These are phyloP conservation scores for Tetragonula clypearis DNA, from an alignment of 1,140 invertebrate species.

Conservation along the genomic window DNA sequence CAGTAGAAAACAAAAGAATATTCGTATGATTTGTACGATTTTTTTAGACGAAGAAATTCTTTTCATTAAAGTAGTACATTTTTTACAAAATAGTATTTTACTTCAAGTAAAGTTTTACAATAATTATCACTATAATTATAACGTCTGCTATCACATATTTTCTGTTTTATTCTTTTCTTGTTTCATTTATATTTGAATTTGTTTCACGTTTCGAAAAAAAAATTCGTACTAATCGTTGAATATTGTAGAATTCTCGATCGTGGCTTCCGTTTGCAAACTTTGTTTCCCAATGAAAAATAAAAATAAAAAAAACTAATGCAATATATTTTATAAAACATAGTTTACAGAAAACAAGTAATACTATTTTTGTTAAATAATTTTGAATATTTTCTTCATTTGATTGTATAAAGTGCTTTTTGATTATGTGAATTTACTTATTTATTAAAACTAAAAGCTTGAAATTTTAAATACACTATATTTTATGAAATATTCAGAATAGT, in stretches of 20 bases:
- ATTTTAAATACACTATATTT: not conserved
- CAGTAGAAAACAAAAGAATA: not conserved
- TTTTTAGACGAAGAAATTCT: not conserved
- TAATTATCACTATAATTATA: not conserved
- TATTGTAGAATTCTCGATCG: not conserved
- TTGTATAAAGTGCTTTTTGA: not conserved
- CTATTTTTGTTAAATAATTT: slow-evolving; percentile 1
- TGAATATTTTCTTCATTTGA: not conserved
- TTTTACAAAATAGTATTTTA: slow-evolving; percentile 3
- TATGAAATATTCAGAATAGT: not conserved
- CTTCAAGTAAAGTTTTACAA: not conserved
- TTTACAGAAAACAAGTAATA: not conserved
- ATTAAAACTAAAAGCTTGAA: not conserved
- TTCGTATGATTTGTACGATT: not conserved
- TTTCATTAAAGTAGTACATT: slow-evolving; percentile 7
- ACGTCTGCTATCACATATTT: not conserved
- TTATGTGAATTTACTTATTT: not conserved
- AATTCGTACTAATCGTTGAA: not conserved
- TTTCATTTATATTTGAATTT: too few relatives aligned
- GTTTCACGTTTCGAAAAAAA: not conserved
- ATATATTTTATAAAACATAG: slow-evolving; percentile 16
- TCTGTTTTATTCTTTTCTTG: not conserved
- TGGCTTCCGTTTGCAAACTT: not conserved
- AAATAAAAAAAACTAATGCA: not conserved
- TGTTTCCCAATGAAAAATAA: slow-evolving; percentile 7